phyloP scores from a whole-genome alignment of 2,888 invertebrate species.

The Oeneis ivallda region DNA sequence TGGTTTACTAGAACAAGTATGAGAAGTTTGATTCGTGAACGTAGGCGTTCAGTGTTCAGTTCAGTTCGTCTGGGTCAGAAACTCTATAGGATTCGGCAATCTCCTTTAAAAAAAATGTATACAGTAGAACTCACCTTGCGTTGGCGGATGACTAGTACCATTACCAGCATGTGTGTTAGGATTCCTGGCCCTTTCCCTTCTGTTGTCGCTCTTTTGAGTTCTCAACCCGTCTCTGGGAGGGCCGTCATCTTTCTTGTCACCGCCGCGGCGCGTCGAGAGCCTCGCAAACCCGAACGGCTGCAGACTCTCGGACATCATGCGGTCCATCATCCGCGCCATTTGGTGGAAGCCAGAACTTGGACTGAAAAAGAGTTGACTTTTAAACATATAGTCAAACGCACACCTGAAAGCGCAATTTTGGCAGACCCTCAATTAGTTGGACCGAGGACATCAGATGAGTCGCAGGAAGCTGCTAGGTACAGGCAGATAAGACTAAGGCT shows the following conservation, averaged over 20 bases:
- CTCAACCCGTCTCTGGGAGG: conserved; percentile 63
- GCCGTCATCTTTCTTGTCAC: conserved; percentile 49
- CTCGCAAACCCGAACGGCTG: conserved; percentile 85
- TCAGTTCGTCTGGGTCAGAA: too few species aligned
- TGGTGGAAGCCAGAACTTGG: conserved; percentile 84
- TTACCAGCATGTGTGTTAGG: conserved; percentile 57
- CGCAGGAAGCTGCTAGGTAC: too few species aligned
- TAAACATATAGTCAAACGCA: too few species aligned
- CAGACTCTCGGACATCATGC: conserved; percentile 85
- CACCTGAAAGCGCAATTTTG: too few species aligned
- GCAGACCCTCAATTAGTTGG: too few species aligned
- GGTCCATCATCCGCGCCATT: conserved; percentile 89
- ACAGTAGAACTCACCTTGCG: conserved; percentile 57
- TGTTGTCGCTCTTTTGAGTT: conserved; percentile 55
- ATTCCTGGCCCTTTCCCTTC: conserved; percentile 54
- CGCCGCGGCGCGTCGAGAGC: conserved; percentile 79
- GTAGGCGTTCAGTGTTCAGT: too few species aligned
- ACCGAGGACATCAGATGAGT: too few species aligned
- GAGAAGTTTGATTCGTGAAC: too few species aligned
- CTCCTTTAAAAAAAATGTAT: too few species aligned
- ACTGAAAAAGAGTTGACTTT: conserved; percentile 62
- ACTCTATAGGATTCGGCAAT: too few species aligned
- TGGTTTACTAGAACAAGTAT: too few species aligned
- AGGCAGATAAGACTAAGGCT: too few species aligned
- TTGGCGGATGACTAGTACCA: conserved; percentile 72